Percentiles rank a stretch among this genome's conserved stretches.
phyloP scores from a whole-genome alignment of 2,113 vertebrate species.

The Austrofundulus limnaeus region DNA sequence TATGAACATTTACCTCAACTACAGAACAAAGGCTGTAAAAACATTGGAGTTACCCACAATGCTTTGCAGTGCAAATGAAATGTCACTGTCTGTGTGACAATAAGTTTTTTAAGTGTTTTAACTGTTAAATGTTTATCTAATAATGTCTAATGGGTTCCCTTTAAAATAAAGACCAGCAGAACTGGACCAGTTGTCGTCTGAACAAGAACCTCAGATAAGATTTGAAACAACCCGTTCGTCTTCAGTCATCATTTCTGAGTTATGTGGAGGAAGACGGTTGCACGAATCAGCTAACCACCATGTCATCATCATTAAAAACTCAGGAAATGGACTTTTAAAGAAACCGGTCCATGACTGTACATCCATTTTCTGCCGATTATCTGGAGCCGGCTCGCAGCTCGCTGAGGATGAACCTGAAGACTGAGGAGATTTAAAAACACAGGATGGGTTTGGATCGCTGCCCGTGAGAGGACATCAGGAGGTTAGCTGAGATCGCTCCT shows the following conservation, averaged over 20 bases:
- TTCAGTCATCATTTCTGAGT: background rate
- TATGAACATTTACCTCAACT: no score
- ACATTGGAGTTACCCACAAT: no score
- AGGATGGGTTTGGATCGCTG: conserved; percentile 19
- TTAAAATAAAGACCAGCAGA: no score
- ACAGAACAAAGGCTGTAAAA: no score
- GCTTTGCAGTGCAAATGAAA: no score
- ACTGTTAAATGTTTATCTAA: no score
- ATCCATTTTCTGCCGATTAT: conserved; percentile 28
- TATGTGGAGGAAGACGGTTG: conserved; percentile 1
- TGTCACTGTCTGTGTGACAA: no score
- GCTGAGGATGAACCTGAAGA: background rate
- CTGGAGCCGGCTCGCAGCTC: conserved; percentile 3
- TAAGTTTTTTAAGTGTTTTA: no score
- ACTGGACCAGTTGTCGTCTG: no score
- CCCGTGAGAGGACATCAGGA: background rate
- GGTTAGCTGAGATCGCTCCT: conserved; percentile 11
- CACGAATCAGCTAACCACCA: conserved; percentile 14
- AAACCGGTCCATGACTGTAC: conserved; percentile 15
- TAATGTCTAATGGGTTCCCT: no score
- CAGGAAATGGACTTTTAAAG: conserved; percentile 12
- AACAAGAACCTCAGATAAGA: no score
- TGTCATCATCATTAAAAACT: conserved; percentile 17
- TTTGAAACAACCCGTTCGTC: background rate
- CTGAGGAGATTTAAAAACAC: conserved; percentile 13